These are phyloP conservation scores for Chelonoidis abingdonii DNA, from an alignment of 2,113 vertebrate genomes.

Conservation along the genomic window DNA sequence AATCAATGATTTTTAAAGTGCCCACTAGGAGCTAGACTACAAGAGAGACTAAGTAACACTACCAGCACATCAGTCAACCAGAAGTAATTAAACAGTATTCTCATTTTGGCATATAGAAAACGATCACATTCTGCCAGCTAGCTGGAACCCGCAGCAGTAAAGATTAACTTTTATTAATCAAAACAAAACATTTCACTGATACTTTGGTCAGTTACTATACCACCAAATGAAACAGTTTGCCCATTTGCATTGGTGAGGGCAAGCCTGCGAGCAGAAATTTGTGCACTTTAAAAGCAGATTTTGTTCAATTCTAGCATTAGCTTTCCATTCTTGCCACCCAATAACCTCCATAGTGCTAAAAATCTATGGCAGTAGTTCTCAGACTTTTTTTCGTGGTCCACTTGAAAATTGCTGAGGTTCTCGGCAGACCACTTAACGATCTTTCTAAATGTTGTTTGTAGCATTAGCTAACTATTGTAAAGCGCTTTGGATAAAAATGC, in stretches of 20 bases:
- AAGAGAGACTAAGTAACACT: neutral
- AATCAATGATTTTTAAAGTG: neutral
- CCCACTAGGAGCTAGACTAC: neutral
- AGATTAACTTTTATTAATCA: neutral
- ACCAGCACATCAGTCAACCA: neutral
- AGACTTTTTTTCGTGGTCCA: too few species aligned
- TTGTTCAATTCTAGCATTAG: neutral
- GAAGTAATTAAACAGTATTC: too few species aligned
- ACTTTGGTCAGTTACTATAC: neutral
- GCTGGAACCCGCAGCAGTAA: neutral
- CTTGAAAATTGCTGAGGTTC: too few species aligned
- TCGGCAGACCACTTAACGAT: too few species aligned
- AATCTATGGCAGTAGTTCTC: neutral
- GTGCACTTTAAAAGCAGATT: neutral
- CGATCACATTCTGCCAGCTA: too few species aligned
- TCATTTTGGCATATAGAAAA: too few species aligned
- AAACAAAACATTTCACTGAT: neutral
- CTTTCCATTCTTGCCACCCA: neutral
- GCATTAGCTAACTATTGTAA: too few species aligned
- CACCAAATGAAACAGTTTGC: neutral
- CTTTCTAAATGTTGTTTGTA: too few species aligned
- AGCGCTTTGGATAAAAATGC: too few species aligned
- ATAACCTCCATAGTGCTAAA: neutral
- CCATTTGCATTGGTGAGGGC: neutral
- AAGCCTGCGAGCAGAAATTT: neutral